Evolutionary conservation across 2,113 vertebrate species (phyloP).

Genomic region (Coregonus clupeaformis): DNA sequence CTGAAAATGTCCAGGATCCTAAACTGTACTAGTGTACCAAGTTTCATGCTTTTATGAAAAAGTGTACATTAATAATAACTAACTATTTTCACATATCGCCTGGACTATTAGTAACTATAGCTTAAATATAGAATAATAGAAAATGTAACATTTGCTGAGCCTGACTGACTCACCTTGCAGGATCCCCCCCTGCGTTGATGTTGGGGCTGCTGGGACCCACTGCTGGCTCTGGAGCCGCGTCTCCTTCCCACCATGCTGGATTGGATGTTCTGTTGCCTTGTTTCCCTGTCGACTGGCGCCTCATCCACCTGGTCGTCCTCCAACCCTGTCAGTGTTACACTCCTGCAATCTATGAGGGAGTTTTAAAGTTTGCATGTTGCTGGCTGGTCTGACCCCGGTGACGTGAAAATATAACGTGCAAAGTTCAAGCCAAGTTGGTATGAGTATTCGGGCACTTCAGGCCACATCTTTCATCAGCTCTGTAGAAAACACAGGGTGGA

Average conservation of each 20-base stretch:
- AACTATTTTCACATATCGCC: too few relatives aligned
- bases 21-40: too few relatives aligned
- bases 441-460: background rate
- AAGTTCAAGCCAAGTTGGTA: constrained; percentile 59
- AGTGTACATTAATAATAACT: too few relatives aligned
- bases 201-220: constrained; percentile 34
- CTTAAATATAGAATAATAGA: too few relatives aligned
- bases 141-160: too few relatives aligned
- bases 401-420: constrained; percentile 55
- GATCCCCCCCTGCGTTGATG: constrained; percentile 32
- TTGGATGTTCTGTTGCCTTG: constrained; percentile 21
- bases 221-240: constrained; percentile 34
- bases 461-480: constrained; percentile 23
- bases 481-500: background rate
- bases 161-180: constrained; percentile 42
- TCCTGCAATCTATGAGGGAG: constrained; percentile 3
- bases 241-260: constrained; percentile 59
- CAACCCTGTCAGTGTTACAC: constrained; percentile 11
- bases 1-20: too few relatives aligned
- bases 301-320: background rate
- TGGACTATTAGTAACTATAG: too few relatives aligned
- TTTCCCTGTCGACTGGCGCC: background rate
- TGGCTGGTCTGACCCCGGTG: constrained; percentile 51
- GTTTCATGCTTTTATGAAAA: too few relatives aligned
- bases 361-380: constrained; percentile 18